Conservation (phyloP, 2,888 invertebrate species). For the Ferdinandea cuprea region DNA sequence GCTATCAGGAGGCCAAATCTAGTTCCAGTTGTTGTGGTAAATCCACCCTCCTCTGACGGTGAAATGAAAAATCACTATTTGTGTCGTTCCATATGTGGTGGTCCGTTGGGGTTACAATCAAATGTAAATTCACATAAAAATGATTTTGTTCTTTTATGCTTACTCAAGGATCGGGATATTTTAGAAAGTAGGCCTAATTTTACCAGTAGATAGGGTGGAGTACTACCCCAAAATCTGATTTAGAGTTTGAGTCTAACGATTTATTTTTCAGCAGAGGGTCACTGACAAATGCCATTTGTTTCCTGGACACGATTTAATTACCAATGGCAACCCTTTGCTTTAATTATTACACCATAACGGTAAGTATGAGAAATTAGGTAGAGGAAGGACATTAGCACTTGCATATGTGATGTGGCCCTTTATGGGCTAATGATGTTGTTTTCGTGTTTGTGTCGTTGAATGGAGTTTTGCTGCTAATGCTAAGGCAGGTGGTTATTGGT, state of each 20-base stretch:
- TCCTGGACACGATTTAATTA: slow-evolving; percentile 16
- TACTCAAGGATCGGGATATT: not conserved
- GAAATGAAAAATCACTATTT: slow-evolving; percentile 50
- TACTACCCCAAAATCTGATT: not conserved
- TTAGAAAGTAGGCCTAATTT: not conserved
- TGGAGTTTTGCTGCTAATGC: not conserved
- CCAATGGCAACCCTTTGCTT: slow-evolving; percentile 34
- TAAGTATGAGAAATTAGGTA: slow-evolving; percentile 35
- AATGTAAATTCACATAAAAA: not conserved
- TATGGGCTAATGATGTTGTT: slow-evolving; percentile 46
- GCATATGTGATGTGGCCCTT: slow-evolving; percentile 41
- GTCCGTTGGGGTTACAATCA: too few species aligned
- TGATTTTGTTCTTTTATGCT: not conserved
- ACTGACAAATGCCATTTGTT: not conserved
- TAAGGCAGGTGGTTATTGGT: slow-evolving; percentile 24
- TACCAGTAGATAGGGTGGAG: not conserved
- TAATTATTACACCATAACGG: slow-evolving; percentile 32
- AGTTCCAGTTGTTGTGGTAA: slow-evolving; percentile 65
- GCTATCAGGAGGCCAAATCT: slow-evolving; percentile 61
- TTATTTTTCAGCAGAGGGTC: not conserved
- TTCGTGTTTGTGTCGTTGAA: slow-evolving; percentile 1
- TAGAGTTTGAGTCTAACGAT: not conserved
- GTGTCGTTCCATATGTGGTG: slow-evolving; percentile 33
- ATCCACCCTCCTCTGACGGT: slow-evolving; percentile 31
- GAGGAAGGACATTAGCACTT: slow-evolving; percentile 19